Percentiles rank a stretch among this genome's conserved stretches.
These are phyloP conservation scores for Drosophila kepulauana DNA, from an alignment of 1,140 invertebrate genomes.

Conservation along the genomic window DNA sequence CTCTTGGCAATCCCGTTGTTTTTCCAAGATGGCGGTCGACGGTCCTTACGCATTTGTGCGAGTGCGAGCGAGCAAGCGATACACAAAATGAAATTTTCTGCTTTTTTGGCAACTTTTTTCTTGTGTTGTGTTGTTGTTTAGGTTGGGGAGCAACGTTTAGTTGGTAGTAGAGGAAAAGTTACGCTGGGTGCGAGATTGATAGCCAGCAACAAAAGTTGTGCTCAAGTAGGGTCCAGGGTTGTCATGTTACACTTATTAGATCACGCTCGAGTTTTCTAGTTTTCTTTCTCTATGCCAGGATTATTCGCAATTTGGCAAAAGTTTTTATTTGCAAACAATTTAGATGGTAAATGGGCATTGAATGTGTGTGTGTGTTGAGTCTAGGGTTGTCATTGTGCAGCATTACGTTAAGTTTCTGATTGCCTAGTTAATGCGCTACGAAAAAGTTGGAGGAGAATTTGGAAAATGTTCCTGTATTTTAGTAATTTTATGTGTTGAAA, in stretches of 20 bases:
- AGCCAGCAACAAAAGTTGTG: not conserved
- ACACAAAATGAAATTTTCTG: constrained; percentile 32
- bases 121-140: not conserved
- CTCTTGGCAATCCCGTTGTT: constrained; percentile 54
- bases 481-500: too few relatives aligned
- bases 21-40: constrained; percentile 73
- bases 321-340: not conserved
- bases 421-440: not conserved
- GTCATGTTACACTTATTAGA: constrained; percentile 8
- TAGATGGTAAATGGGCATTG: too few relatives aligned
- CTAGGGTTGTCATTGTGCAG: not conserved
- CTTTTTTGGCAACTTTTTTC: constrained; percentile 37
- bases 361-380: not conserved
- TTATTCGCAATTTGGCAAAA: not conserved
- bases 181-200: not conserved
- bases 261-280: not conserved
- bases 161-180: constrained; percentile 13
- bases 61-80: not conserved
- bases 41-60: not conserved
- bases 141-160: not conserved
- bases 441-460: too few relatives aligned
- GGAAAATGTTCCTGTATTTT: too few relatives aligned
- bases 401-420: not conserved
- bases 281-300: not conserved
- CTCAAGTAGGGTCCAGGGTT: constrained; percentile 12